A percentile compares a stretch with the other conserved stretches of the same genome.
phyloP scores from a whole-genome alignment of 2,113 vertebrate genomes.

The Uropsilus gracilis region DNA sequence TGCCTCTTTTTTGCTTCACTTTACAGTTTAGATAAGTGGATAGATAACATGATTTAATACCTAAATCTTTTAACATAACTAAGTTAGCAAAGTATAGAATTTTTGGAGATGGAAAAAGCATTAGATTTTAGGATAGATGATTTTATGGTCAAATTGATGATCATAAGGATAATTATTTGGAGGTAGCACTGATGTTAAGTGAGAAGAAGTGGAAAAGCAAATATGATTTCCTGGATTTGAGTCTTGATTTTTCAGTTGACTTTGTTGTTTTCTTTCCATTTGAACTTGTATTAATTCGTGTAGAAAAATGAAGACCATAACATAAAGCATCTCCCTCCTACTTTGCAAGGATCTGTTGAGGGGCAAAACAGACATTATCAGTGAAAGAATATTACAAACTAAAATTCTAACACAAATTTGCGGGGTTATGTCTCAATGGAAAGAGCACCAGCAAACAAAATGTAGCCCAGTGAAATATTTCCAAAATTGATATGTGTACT shows the following conservation, averaged over 20 bases:
- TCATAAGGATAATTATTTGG: slow-evolving; percentile 9
- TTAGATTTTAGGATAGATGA: neutral
- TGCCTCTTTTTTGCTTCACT: neutral
- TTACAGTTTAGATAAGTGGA: slow-evolving; percentile 12
- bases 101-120: neutral
- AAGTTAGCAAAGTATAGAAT: neutral
- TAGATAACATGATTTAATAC: neutral
- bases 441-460: neutral
- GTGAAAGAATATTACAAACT: neutral
- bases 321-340: neutral
- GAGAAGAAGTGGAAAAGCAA: neutral
- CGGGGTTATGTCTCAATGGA: neutral
- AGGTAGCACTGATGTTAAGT: neutral
- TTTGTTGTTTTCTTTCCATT: slow-evolving; percentile 20
- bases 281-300: slow-evolving; percentile 26
- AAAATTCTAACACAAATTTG: neutral
- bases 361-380: neutral
- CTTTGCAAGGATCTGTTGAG: neutral
- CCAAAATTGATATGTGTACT: neutral
- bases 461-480: neutral
- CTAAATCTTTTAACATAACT: neutral
- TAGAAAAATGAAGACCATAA: slow-evolving; percentile 21
- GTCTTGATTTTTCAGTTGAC: neutral
- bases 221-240: slow-evolving; percentile 20
- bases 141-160: neutral